A percentile compares a stretch with the other conserved stretches of the same genome.
phyloP scores from a whole-genome alignment of 2,113 vertebrate genomes.

The Microcebus murinus region DNA sequence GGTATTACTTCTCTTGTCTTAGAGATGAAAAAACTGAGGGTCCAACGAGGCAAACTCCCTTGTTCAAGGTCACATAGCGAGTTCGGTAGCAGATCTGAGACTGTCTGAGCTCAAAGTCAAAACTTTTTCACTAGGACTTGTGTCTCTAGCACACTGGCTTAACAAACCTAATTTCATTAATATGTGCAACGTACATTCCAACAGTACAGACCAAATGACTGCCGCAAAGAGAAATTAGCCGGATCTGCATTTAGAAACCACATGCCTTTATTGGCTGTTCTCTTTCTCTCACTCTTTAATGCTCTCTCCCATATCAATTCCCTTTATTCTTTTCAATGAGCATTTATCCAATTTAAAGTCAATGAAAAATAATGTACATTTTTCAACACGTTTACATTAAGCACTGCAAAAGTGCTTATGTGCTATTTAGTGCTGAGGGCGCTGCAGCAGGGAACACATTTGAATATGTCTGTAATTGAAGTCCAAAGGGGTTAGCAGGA shows the following conservation, averaged over 20 bases:
- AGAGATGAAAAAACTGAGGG: not conserved
- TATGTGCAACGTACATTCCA: not conserved
- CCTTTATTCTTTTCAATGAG: conserved; percentile 69
- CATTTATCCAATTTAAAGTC: conserved; percentile 77
- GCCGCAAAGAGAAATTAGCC: conserved; percentile 33
- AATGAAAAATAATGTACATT: conserved; percentile 73
- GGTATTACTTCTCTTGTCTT: not conserved
- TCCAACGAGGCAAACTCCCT: not conserved
- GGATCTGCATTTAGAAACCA: conserved; percentile 41
- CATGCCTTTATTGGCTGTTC: conserved; percentile 50
- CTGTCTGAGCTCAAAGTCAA: not conserved
- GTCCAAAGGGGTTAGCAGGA: conserved; percentile 66
- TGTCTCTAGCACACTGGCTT: not conserved
- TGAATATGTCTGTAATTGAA: conserved; percentile 71
- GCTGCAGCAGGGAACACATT: not conserved
- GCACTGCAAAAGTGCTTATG: conserved; percentile 66
- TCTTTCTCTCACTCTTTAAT: conserved; percentile 45
- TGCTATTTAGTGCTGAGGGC: conserved; percentile 50
- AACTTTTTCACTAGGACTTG: not conserved
- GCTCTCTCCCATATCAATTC: conserved; percentile 63
- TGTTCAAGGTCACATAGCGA: not conserved
- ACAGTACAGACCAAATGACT: conserved; percentile 44
- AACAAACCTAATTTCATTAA: conserved; percentile 54
- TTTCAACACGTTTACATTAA: conserved; percentile 74
- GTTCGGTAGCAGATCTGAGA: not conserved